Evolutionary conservation across 2,797 vertebrate genomes (phyloP), one percentile per base, ranked within the genome.

Genomic region (Okamejei kenojei): DNA sequence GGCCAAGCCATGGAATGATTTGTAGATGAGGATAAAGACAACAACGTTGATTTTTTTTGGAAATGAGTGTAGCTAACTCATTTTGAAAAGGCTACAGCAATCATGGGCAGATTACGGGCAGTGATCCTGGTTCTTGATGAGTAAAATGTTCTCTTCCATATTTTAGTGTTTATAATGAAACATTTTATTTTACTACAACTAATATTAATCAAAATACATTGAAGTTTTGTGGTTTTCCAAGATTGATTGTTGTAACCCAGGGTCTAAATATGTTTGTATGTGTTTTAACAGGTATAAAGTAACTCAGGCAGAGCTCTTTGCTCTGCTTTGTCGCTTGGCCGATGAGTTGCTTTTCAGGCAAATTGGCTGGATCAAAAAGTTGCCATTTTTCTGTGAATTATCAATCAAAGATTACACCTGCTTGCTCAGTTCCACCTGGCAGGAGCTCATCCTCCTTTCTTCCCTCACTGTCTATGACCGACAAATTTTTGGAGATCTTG

Each of bases 331-430:
- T 94, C 98, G 99, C n/a, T 96, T 99, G 96, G 99, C 99, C 0
- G 99, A 99, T 0, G 99, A 99, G 96, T 96, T 99, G 94, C 98
- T 99, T 86, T 99, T 99, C 95, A 97, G 99, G 58, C 99, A 99
- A 96, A 99, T 99, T 95, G 97, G 98, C 93, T 99, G 99, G 99
- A 98, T 99, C 95, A 99, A 99, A 97, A 99, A 99, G 97, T 97
- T 99, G 95, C 99, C 99, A 0, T 99, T 99, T 96, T 99, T 99
- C 97, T 98, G 98, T 0, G 98, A 99, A 94, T 98, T 99, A 93
- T 98, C 98, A 96, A 99, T 99, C 94, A 98, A 99, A 95, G 99
- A 99, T 97, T 99, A 98, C 96, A 99, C 99, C 81, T 99, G 98
- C 94, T 97, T 99, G 95, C 97, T 99, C 94, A 98, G 98, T 95